phyloP scores from a whole-genome alignment of 2,113 vertebrate genomes.

The Colaptes auratus region DNA sequence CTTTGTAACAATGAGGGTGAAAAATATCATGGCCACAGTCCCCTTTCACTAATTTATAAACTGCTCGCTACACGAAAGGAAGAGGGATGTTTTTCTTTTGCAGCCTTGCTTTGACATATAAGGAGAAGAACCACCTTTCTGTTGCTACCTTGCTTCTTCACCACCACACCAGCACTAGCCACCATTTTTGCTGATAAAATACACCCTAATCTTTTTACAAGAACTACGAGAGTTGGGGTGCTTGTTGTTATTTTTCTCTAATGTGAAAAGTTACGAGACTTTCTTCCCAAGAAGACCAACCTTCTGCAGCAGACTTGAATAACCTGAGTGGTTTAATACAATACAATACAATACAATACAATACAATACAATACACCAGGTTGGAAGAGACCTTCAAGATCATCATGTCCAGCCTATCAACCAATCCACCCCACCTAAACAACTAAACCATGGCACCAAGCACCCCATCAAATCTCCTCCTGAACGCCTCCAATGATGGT shows the following conservation, averaged over 20 bases:
- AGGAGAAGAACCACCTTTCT: neutral
- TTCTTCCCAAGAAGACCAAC: neutral
- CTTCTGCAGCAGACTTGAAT: neutral
- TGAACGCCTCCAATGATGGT: too few relatives aligned
- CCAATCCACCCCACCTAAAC: too few relatives aligned
- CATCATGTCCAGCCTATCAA: too few relatives aligned
- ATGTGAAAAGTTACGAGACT: neutral
- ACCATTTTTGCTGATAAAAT: neutral
- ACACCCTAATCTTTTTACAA: neutral
- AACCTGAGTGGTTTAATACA: neutral
- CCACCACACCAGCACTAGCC: neutral
- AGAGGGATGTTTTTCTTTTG: neutral
- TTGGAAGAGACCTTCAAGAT: too few relatives aligned
- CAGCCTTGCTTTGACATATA: neutral
- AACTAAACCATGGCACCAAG: too few relatives aligned
- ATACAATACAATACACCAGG: too few relatives aligned
- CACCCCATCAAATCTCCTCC: too few relatives aligned
- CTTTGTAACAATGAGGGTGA: neutral
- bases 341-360: too few relatives aligned
- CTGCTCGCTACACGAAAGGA: neutral
- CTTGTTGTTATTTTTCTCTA: neutral
- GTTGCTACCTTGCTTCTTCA: neutral
- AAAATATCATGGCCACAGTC: neutral
- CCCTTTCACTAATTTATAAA: constrained; percentile 14
- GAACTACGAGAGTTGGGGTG: neutral